phyloP scores from a whole-genome alignment of 1,140 invertebrate genomes.

The Ceratoteleas bidentatus region DNA sequence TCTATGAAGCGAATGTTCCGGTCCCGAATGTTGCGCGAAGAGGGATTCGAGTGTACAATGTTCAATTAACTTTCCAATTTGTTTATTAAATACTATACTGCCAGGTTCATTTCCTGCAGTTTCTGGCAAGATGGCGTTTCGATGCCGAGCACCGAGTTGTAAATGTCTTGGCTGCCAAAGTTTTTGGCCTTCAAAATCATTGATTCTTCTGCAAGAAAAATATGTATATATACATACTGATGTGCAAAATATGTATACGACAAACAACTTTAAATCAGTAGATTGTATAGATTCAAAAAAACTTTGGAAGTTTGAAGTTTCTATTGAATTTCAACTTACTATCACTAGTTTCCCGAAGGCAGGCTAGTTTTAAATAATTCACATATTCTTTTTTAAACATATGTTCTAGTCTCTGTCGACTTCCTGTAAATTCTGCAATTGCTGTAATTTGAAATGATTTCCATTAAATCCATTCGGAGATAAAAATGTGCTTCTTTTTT shows the following conservation, averaged over 20 bases:
- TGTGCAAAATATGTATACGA: too few relatives aligned
- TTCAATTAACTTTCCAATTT: too few relatives aligned
- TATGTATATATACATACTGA: too few relatives aligned
- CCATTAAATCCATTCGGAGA: conserved; percentile 31
- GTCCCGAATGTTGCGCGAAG: too few relatives aligned
- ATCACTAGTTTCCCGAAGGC: conserved; percentile 95
- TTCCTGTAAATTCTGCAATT: conserved; percentile 93
- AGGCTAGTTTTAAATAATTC: conserved; percentile 91
- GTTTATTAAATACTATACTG: too few relatives aligned
- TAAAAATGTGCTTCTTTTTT: background rate
- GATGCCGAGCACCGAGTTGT: conserved; percentile 90
- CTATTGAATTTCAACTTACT: conserved; percentile 83
- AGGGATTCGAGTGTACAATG: too few relatives aligned
- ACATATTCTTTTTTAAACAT: conserved; percentile 98
- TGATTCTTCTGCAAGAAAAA: conserved; percentile 86
- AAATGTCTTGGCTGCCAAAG: conserved; percentile 89
- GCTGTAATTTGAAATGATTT: conserved; percentile 72
- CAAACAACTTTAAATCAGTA: too few relatives aligned
- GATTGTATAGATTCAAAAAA: too few relatives aligned
- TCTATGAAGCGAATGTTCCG: too few relatives aligned
- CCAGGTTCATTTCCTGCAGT: conserved; percentile 83
- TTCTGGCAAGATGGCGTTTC: conserved; percentile 94
- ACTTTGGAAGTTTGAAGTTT: too few relatives aligned
- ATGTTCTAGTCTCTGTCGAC: conserved; percentile 92
- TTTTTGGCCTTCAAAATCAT: conserved; percentile 93